These are phyloP conservation scores for Axis porcinus DNA, from an alignment of 2,113 vertebrate genomes.

Conservation along the genomic window DNA sequence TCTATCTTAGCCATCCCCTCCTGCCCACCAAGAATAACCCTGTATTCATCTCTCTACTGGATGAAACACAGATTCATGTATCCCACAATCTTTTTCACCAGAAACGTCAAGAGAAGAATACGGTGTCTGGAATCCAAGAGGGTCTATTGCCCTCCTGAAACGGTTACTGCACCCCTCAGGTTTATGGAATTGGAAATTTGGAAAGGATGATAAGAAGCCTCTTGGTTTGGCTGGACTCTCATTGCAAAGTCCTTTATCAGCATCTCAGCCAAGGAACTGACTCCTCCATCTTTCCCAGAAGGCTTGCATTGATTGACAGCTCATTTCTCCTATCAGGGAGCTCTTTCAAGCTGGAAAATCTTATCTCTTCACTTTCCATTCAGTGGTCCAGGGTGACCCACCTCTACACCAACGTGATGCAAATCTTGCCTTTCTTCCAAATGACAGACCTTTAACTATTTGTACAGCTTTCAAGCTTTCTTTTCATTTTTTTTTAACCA, in stretches of 20 bases:
- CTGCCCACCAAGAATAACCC: no score
- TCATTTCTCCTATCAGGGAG: not conserved
- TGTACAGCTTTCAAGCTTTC: not conserved
- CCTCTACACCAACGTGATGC: not conserved
- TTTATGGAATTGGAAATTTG: not conserved
- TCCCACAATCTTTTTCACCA: not conserved
- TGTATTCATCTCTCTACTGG: not conserved
- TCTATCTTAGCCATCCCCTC: not conserved
- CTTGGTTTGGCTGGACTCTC: not conserved
- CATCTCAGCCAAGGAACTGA: not conserved
- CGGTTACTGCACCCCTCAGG: rapidly evolving
- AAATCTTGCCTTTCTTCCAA: not conserved
- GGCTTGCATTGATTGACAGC: not conserved
- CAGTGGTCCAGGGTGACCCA: not conserved
- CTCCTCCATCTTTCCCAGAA: not conserved
- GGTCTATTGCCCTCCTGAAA: not conserved
- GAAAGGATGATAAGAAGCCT: not conserved
- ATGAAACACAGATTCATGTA: not conserved
- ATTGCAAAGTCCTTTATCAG: not conserved
- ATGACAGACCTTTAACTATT: not conserved
- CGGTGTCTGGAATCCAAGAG: not conserved
- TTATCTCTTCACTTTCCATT: not conserved
- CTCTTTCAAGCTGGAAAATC: not conserved
- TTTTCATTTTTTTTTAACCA: no score
- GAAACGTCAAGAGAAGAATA: not conserved